Evolutionary conservation across 2,888 invertebrate genomes (phyloP).

Genomic region (Doris montereyensis): DNA sequence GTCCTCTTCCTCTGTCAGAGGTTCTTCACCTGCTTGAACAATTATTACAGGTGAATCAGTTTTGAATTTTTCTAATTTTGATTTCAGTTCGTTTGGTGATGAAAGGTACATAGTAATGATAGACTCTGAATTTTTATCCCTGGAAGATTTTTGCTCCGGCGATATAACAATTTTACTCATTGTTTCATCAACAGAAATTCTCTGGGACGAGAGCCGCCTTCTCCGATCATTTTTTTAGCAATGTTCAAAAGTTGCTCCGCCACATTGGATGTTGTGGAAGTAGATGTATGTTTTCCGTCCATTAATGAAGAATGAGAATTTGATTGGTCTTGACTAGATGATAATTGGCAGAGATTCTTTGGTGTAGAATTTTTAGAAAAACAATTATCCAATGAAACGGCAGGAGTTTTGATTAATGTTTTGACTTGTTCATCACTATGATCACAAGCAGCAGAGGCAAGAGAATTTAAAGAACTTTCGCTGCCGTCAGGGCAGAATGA

Average conservation of each 20-base stretch:
- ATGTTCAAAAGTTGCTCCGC: constrained; percentile 28
- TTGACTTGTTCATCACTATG: no score
- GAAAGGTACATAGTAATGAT: constrained; percentile 40
- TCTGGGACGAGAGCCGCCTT: background rate
- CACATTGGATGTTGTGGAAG: background rate
- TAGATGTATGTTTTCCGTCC: no score
- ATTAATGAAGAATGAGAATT: no score
- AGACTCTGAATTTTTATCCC: constrained; percentile 22
- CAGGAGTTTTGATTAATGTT: no score
- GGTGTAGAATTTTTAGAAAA: background rate
- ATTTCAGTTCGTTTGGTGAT: constrained; percentile 27
- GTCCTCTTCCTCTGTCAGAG: no score
- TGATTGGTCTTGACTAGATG: no score
- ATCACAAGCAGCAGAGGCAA: no score
- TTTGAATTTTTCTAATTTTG: constrained; percentile 28
- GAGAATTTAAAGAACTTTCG: no score
- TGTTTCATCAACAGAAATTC: background rate
- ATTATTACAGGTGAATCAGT: constrained; percentile 12
- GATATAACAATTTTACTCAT: background rate
- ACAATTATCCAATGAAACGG: no score
- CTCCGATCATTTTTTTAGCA: constrained; percentile 27
- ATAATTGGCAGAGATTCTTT: background rate
- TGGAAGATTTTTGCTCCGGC: background rate
- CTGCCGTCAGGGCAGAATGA: no score
- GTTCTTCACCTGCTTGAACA: constrained; percentile 13